Evolutionary conservation across 2,888 invertebrate genomes (phyloP), one percentile per base, ranked within the genome.

Genomic region (Yponomeuta malinellus): DNA sequence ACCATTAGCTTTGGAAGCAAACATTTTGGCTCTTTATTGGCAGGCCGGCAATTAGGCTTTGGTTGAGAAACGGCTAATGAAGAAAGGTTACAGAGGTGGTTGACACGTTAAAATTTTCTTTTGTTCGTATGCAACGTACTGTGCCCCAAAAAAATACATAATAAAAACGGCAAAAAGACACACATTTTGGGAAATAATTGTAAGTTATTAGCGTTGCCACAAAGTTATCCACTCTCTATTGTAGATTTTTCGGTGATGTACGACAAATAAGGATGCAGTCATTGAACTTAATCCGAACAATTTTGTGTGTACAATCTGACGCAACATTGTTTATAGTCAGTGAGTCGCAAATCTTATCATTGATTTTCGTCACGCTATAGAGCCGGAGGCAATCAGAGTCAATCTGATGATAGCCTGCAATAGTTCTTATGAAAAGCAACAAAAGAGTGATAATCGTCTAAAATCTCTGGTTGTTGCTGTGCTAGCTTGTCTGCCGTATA

Each of bases 251-350:
- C 9, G 33, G 33, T 33, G 33, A 33, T 33, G 33, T 33, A 33
- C 33, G 33, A 23, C 23, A 23, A 33, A 33, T 33, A 33, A 33
- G 5, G 43, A 59, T 59, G 52, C 52, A 59, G 65, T 65, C 65
- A 29, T 65, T 65, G 65, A 65, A 65, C 65, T 65, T 65, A 43
- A 64, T 64, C 64, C n/a, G 64, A 23, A 23, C 64, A 2, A 64
- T 65, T 29, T 29, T 10, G 33, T 65, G 52, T 12, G 15, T 15
- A 59, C 12, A 15, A 12, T 59, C 52, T 59, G 52, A 59, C 52
- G 2, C 1, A 59, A 59, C 15, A 59, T 59, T 59, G 52, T 59
- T 59, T 59, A 59, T 59, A 15, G 52, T 8, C 52, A 59, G 52
- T 59, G 15, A 59, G 52, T 12, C 52, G 52, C 52, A 12, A 15